Base-by-base conservation (phyloP, 2,888 invertebrate species). In the Chironomus tentans region DNA sequence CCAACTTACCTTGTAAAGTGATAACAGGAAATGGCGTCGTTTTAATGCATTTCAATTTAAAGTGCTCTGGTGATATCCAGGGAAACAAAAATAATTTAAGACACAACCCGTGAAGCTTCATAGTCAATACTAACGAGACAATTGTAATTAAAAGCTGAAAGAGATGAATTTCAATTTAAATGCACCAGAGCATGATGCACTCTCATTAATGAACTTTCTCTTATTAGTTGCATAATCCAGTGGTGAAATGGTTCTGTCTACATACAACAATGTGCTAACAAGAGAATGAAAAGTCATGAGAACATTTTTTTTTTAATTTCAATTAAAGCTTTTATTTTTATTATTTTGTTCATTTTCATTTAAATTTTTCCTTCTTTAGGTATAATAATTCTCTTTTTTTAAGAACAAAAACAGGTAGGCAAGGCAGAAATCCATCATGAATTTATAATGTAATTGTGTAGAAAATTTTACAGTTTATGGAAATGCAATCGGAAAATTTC, bases 261-360 rank as follows among this genome's bases (percentile, higher is more conserved):
- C 28, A 38, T 38, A 38, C 38, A 10, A 15, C 15, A 50, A 15
- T 50, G 13, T 24, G n/a, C 3, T 5, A 13, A 22, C 24, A 13
- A 50, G 21, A 48, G 22, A 24, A 61, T 38, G 21, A 13, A 71
- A 71, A 50, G 13, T 61, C 21, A 69, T 13, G 13, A 5, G 13
- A n/a, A 47, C 38, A n/a, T 12, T 18, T 10, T 72, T 24, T 24
- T 61, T 28, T 13, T 6, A 38, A 24, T 72, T 72, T 72, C 62
- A 62, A 62, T 72, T 72, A 72, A 72, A 72, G 72, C 72, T 72
- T 71, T 71, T 61, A 61, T 22, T 38, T 62, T 46, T 72, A 38
- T 62, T 72, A 72, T 62, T 65, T 68, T 38, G 38, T 21, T 72
- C 72, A 72, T 61, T 62, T 28, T 22, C 56, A 24, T 24, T 38